Evolutionary conservation across 2,113 vertebrate genomes (phyloP).

Genomic region (Forbesichthys papilliferus): DNA sequence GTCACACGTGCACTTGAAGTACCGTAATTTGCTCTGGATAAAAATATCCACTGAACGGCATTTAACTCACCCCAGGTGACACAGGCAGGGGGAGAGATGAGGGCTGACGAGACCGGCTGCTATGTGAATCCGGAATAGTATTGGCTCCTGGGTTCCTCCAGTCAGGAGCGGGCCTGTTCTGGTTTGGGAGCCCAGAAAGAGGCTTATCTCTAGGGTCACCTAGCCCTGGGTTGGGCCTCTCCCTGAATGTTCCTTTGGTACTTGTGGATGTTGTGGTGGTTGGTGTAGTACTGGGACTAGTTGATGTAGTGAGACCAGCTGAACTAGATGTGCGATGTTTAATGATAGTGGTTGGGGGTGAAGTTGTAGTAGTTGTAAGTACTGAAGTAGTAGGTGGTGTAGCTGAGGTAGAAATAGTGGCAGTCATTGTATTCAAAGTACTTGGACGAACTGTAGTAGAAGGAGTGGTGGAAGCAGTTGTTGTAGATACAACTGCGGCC

Average conservation of each 20-base stretch:
- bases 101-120: constrained; percentile 40
- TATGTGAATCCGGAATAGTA: constrained; percentile 75
- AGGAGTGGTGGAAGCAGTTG: not conserved
- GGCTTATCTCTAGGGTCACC: constrained; percentile 45
- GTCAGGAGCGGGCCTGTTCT: constrained; percentile 45
- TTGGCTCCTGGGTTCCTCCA: constrained; percentile 76
- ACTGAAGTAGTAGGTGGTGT: not conserved
- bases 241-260: constrained; percentile 29
- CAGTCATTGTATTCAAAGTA: not conserved
- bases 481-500: not conserved
- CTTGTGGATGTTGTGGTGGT: constrained; percentile 23
- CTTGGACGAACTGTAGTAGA: not conserved
- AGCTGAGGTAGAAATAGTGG: constrained; percentile 24
- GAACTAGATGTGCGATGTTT: not conserved
- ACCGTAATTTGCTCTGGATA: constrained; percentile 8
- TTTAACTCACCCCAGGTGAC: constrained; percentile 57
- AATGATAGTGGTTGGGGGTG: constrained; percentile 10
- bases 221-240: constrained; percentile 14
- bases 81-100: constrained; percentile 37
- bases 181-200: constrained; percentile 41
- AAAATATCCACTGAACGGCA: constrained; percentile 8
- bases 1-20: not conserved
- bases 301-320: constrained; percentile 2
- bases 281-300: not conserved
- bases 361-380: constrained; percentile 8